Evolutionary conservation across 2,888 invertebrate species (phyloP).

Genomic region (Aphidius colemani): DNA sequence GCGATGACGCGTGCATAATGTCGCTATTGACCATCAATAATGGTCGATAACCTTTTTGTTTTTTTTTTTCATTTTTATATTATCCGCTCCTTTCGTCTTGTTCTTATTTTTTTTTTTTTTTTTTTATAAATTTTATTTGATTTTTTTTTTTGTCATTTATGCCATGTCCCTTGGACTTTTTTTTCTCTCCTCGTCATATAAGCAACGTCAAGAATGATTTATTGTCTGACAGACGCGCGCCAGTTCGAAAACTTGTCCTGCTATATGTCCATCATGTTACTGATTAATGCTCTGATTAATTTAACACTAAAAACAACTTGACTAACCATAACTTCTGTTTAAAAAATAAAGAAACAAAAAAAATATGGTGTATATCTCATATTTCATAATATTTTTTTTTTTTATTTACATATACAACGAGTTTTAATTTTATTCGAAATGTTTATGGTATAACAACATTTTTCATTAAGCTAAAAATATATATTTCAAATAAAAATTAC

Average conservation of each 20-base stretch:
- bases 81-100: background rate
- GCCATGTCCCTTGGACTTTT: background rate
- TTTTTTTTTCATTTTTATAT: conserved; percentile 9
- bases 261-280: conserved; percentile 9
- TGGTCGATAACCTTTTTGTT: conserved; percentile 30
- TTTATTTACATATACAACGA: too few species aligned
- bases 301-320: background rate
- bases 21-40: conserved; percentile 44
- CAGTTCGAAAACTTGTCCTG: conserved; percentile 9
- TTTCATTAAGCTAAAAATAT: too few species aligned
- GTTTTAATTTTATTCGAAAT: too few species aligned
- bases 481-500: too few species aligned
- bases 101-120: conserved; percentile 14
- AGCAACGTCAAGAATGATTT: conserved; percentile 34
- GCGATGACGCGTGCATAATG: conserved; percentile 44
- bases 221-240: conserved; percentile 20
- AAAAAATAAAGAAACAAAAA: too few species aligned
- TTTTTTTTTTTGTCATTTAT: conserved; percentile 15
- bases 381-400: too few species aligned
- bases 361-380: too few species aligned
- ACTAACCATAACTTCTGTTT: too few species aligned
- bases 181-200: background rate
- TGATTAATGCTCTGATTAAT: conserved; percentile 5
- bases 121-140: too few species aligned
- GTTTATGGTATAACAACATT: too few species aligned